These are phyloP conservation scores for Drosophila seclusa DNA, from an alignment of 2,888 invertebrate genomes.

Conservation along the genomic window DNA sequence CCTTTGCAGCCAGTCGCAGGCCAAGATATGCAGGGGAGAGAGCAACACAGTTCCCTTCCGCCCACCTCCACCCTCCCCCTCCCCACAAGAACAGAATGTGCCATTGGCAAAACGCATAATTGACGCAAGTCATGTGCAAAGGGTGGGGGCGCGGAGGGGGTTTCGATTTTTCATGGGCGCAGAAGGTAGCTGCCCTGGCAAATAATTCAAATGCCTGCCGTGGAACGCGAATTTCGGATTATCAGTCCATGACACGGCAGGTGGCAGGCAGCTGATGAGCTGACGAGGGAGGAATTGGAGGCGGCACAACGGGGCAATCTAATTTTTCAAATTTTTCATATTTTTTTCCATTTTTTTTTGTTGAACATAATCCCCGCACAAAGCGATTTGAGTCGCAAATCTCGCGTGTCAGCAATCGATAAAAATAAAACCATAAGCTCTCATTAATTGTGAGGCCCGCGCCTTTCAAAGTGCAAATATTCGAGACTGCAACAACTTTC, in stretches of 20 bases:
- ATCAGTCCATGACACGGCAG: slow-evolving; percentile 51
- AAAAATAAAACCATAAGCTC: slow-evolving; percentile 20
- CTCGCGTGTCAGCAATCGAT: slow-evolving; percentile 42
- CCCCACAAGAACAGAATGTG: slow-evolving; percentile 7
- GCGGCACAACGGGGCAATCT: not conserved
- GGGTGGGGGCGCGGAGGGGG: not conserved
- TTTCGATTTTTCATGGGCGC: not conserved
- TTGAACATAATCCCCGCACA: slow-evolving; percentile 26
- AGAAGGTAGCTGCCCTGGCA: slow-evolving; percentile 1
- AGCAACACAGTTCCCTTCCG: not conserved
- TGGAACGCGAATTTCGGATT: slow-evolving; percentile 46
- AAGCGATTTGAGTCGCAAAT: slow-evolving; percentile 34
- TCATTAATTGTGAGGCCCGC: slow-evolving; percentile 16
- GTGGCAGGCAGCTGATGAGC: slow-evolving; percentile 9
- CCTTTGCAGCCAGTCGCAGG: slow-evolving; percentile 22
- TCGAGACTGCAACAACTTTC: not conserved
- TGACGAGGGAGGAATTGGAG: not conserved
- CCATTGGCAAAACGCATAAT: slow-evolving; percentile 57
- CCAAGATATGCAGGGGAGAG: slow-evolving; percentile 2
- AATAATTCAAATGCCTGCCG: slow-evolving; percentile 44
- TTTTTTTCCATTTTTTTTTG: not conserved
- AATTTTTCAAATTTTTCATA: slow-evolving; percentile 23
- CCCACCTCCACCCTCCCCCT: not conserved
- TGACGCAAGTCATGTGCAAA: slow-evolving; percentile 67
- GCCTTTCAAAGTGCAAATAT: not conserved